Conservation (phyloP, 35 echinoderm and acorn worm species). For the Ophioderma brevispina region DNA sequence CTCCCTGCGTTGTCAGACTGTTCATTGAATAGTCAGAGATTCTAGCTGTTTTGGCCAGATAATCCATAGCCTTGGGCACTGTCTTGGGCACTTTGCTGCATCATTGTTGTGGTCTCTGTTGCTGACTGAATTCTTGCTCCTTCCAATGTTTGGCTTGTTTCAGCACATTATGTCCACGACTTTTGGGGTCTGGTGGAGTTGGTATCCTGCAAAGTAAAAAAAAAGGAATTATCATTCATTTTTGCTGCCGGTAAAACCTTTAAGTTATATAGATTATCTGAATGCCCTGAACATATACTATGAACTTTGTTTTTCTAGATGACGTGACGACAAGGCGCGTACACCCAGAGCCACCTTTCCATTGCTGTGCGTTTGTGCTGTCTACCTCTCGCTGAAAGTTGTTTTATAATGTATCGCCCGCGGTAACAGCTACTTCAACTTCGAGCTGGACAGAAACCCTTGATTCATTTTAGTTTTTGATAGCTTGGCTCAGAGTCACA, state of each 20-base stretch:
- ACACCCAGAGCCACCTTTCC: no score
- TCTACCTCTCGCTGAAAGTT: no score
- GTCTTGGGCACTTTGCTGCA: background rate
- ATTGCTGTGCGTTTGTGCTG: no score
- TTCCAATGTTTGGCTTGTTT: constrained; percentile 9
- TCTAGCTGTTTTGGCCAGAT: background rate
- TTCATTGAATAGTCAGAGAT: background rate
- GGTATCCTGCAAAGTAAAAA: constrained; percentile 1
- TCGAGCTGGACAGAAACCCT: no score
- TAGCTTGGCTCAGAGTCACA: no score
- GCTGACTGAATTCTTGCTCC: background rate
- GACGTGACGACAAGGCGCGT: background rate
- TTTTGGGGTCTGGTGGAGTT: constrained; percentile 60
- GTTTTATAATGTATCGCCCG: background rate
- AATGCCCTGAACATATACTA: background rate
- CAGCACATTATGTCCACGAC: constrained; percentile 76
- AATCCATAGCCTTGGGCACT: background rate
- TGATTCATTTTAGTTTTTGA: no score
- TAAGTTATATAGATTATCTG: background rate
- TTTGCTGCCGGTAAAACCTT: background rate
- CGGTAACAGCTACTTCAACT: background rate
- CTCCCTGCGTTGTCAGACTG: background rate
- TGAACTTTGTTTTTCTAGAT: background rate
- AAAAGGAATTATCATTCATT: constrained; percentile 1
- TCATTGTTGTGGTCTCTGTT: background rate